Evolutionary conservation across 2,888 invertebrate genomes (phyloP).

Genomic region (Campoplex nolae): DNA sequence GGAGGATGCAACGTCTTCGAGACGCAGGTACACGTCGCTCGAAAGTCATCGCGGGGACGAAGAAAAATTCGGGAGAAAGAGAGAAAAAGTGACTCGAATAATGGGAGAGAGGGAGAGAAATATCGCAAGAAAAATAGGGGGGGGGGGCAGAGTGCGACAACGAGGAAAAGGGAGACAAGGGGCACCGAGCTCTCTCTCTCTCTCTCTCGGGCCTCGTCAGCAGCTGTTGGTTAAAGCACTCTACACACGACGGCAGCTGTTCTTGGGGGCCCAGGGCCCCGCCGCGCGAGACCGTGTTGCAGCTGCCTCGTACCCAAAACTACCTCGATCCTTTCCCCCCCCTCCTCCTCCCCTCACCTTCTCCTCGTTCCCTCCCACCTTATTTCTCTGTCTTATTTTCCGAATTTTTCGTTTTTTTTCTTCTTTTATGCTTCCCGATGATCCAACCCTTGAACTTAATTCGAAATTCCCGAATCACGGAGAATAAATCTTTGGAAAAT

Average conservation of each 20-base stretch:
- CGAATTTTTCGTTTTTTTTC: too few relatives aligned
- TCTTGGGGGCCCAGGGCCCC: conserved; percentile 75
- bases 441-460: too few relatives aligned
- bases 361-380: too few relatives aligned
- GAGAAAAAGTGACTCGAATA: neutral
- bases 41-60: conserved; percentile 49
- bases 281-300: conserved; percentile 74
- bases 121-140: conserved; percentile 2
- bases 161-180: conserved; percentile 41
- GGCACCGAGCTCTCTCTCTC: too few relatives aligned
- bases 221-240: conserved; percentile 84
- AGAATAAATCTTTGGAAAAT: too few relatives aligned
- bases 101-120: conserved; percentile 14
- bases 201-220: conserved; percentile 71
- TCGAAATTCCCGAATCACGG: too few relatives aligned
- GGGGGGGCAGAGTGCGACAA: conserved; percentile 27
- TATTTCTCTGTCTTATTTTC: too few relatives aligned
- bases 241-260: conserved; percentile 79
- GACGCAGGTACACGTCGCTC: conserved; percentile 62
- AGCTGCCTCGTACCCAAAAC: conserved; percentile 76
- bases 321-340: neutral
- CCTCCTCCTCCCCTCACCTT: neutral
- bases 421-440: too few relatives aligned
- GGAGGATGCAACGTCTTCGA: conserved; percentile 4
- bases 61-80: neutral